Evolutionary conservation across 2,888 invertebrate species (phyloP), one percentile per base, ranked within the genome.

Genomic region (Andrena praecox): DNA sequence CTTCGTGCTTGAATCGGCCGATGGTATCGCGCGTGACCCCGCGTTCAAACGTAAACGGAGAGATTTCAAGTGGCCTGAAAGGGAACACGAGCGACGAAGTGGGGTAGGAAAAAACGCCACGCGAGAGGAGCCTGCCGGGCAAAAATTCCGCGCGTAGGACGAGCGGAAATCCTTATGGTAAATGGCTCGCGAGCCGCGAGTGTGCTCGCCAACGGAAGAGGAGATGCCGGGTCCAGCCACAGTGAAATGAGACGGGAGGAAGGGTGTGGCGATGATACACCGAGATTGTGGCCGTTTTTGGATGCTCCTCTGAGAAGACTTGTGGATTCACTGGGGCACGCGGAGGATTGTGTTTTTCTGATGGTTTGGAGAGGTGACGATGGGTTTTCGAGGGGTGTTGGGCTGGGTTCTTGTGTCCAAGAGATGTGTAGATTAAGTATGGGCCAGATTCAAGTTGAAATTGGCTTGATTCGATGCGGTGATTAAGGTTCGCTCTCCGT

Each of bases 21-120:
- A 87, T 87, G 70, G 62, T 85, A 87, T 87, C 87, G 79, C 76
- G 64, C 77, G 73, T 87, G 87, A 87, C 87, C 87, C 80, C 71
- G 82, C 77, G 80, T 75, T 70, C 54, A 77, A 83, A 76, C 73
- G 72, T 79, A 79, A 75, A 78, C 73, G 70, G 83, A 79, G 66
- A 76, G 69, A 67, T 73, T 70, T 70, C 84, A 31, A 60, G 79
- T 64, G 78, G 66, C 35, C 77, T 64, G 48, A 24, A n/a, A 31
- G 12, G 54, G 24, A 64, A 16, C 35, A 70, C 12, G 66, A 33
- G 8, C 24, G 33, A 42, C 27, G 27, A 35, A 42, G 31, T 7
- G 48, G 20, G 24, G 24, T 20, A 20, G 6, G 20, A 66, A 66
- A 29, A 67, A 77, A 69, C 52, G 70, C 31, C 50, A 50, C 35